Evolutionary conservation across 2,113 vertebrate genomes (phyloP).

Genomic region (Hippoglossus stenolepis): DNA sequence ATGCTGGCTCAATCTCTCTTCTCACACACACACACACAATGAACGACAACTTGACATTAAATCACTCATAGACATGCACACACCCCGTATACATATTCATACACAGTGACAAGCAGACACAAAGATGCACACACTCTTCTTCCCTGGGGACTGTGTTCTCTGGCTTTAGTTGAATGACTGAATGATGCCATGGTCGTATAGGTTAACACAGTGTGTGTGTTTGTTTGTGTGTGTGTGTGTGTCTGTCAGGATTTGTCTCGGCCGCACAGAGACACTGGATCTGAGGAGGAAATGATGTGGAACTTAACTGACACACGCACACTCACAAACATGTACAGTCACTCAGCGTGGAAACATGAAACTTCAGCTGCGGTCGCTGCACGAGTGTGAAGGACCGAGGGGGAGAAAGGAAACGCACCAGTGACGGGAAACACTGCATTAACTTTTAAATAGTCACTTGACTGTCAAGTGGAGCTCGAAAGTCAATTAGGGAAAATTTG

Average conservation of each 20-base stretch:
- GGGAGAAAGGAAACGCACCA: no score
- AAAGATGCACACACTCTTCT: constrained; percentile 25
- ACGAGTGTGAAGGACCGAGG: background rate
- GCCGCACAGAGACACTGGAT: constrained; percentile 28
- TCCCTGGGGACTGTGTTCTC: constrained; percentile 38
- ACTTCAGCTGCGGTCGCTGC: background rate
- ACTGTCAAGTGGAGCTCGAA: no score
- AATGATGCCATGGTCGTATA: constrained; percentile 38
- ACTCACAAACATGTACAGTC: background rate
- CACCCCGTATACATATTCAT: constrained; percentile 17
- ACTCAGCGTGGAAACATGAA: background rate
- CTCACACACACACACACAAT: constrained; percentile 1
- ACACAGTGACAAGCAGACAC: constrained; percentile 28
- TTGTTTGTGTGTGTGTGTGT: constrained; percentile 22
- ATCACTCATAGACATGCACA: constrained; percentile 24
- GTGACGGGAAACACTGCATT: no score
- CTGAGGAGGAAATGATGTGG: constrained; percentile 27
- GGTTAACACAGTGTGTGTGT: constrained; percentile 23
- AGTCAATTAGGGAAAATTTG: no score
- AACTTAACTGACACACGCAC: constrained; percentile 21
- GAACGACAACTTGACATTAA: constrained; percentile 41
- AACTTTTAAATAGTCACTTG: no score
- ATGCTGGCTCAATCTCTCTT: background rate
- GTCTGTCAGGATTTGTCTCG: constrained; percentile 26
- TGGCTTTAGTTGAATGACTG: constrained; percentile 37